Evolutionary conservation across 2,888 invertebrate genomes (phyloP).

Genomic region (Diabrotica balteata): DNA sequence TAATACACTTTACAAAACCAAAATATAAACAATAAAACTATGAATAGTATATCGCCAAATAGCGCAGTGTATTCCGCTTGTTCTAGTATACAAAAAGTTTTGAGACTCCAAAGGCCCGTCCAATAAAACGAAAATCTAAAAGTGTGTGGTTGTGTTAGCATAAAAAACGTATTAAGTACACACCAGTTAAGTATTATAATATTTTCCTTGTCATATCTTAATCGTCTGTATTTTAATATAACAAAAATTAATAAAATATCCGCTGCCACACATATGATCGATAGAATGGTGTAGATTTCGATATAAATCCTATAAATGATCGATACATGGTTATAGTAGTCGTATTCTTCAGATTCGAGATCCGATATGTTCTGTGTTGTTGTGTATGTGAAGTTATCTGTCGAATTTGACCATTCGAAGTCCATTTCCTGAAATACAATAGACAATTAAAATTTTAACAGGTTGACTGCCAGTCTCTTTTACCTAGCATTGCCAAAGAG

Average conservation of each 20-base stretch:
- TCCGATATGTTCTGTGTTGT: background rate
- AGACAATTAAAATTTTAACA: background rate
- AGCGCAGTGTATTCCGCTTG: constrained; percentile 25
- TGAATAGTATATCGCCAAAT: constrained; percentile 23
- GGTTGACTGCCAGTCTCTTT: too few relatives aligned
- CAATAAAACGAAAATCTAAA: constrained; percentile 14
- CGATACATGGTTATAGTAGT: background rate
- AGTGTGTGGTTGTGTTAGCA: constrained; percentile 22
- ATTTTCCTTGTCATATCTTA: constrained; percentile 33
- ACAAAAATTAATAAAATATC: constrained; percentile 33
- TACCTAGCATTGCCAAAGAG: too few relatives aligned
- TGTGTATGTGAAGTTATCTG: constrained; percentile 1
- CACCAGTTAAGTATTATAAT: constrained; percentile 34
- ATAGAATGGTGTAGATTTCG: constrained; percentile 30
- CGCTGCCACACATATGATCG: constrained; percentile 28
- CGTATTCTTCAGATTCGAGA: constrained; percentile 3
- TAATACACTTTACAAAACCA: constrained; percentile 35
- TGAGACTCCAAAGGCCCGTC: background rate
- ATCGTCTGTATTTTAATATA: constrained; percentile 31
- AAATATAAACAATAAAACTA: constrained; percentile 26
- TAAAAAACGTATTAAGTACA: constrained; percentile 30
- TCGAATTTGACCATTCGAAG: background rate
- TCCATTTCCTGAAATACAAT: constrained; percentile 21
- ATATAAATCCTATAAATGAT: constrained; percentile 17
- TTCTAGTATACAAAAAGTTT: constrained; percentile 23